Evolutionary conservation across 2,797 vertebrate genomes (phyloP).

Genomic region (Cossypha heuglini): DNA sequence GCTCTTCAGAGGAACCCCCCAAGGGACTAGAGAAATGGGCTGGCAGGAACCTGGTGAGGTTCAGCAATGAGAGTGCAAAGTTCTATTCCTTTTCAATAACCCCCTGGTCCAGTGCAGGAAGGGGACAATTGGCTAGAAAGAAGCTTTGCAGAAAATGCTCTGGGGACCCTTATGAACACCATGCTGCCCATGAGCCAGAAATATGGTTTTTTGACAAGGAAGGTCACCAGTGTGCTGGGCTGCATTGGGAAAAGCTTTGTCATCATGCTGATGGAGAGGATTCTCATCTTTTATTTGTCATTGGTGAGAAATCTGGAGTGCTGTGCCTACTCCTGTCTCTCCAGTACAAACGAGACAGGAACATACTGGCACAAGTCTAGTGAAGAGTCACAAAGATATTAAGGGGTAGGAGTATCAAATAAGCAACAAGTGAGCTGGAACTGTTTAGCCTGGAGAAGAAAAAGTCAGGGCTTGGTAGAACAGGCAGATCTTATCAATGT

Average conservation of each 20-base stretch:
- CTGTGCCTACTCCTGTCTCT: background rate
- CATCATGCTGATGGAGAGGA: background rate
- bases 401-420: background rate
- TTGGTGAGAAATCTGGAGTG: background rate
- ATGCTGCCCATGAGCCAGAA: background rate
- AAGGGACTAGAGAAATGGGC: background rate
- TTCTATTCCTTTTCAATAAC: background rate
- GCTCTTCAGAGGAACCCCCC: background rate
- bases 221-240: background rate
- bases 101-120: background rate
- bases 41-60: background rate
- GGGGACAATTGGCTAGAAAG: background rate
- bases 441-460: background rate
- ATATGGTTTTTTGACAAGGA: background rate
- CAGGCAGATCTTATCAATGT: background rate
- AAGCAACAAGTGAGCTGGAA: background rate
- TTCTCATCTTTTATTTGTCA: background rate
- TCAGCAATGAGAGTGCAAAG: background rate
- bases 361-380: background rate
- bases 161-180: background rate
- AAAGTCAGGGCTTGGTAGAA: background rate
- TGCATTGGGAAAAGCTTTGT: background rate
- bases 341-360: background rate
- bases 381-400: background rate
- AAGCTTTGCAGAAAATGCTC: background rate